Evolutionary conservation across 2,113 vertebrate genomes (phyloP).

Genomic region (Indri indri): DNA sequence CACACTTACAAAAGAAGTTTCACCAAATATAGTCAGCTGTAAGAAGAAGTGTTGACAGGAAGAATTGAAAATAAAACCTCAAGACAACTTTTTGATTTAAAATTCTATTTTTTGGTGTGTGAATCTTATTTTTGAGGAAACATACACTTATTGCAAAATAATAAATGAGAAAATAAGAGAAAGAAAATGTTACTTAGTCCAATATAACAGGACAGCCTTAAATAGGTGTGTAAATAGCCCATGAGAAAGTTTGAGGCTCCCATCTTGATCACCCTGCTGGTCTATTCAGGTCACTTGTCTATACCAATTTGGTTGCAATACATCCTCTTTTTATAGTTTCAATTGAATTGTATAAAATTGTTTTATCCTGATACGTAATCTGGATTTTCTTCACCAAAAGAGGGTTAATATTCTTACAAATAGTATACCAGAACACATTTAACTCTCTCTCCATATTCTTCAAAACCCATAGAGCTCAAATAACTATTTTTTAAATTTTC

Average conservation of each 20-base stretch:
- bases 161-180: slow-evolving; percentile 25
- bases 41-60: slow-evolving; percentile 38
- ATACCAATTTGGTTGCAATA: not conserved
- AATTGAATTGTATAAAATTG: not conserved
- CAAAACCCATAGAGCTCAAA: not conserved
- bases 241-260: not conserved
- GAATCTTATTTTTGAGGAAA: slow-evolving; percentile 21
- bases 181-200: not conserved
- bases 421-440: not conserved
- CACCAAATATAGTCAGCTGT: slow-evolving; percentile 34
- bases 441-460: not conserved
- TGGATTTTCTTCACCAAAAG: not conserved
- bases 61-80: slow-evolving; percentile 53
- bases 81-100: slow-evolving; percentile 46
- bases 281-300: not conserved
- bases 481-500: not conserved
- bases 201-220: not conserved
- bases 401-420: not conserved
- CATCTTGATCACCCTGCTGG: not conserved
- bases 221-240: not conserved
- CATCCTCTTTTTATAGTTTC: not conserved
- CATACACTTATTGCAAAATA: not conserved
- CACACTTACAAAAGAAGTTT: not conserved
- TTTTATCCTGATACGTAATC: not conserved
- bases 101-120: slow-evolving; percentile 24